Evolutionary conservation across 2,888 invertebrate genomes (phyloP).

Genomic region (Limnephilus marmoratus): DNA sequence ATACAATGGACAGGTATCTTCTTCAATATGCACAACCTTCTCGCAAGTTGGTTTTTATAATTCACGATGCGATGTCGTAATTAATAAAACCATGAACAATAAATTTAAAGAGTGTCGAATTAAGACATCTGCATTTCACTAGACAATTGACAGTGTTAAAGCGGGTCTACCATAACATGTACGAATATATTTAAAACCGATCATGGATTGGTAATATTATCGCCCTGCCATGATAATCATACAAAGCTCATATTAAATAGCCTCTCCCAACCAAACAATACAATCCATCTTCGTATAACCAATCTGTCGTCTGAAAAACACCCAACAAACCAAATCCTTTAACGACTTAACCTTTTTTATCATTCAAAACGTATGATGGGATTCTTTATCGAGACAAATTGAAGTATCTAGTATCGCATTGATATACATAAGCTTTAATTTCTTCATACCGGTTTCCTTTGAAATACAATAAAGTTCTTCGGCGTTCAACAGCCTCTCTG

Average conservation of each 20-base stretch:
- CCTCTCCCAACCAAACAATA: background rate
- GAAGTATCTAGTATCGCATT: constrained; percentile 22
- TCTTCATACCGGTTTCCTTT: constrained; percentile 42
- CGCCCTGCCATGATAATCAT: background rate
- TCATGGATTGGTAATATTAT: background rate
- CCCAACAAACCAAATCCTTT: background rate
- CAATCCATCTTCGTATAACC: background rate
- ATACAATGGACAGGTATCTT: background rate
- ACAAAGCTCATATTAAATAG: background rate
- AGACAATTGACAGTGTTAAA: background rate
- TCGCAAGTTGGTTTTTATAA: too few species aligned
- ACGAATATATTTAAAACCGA: background rate
- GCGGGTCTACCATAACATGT: background rate
- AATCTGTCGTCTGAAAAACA: background rate
- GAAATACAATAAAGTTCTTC: constrained; percentile 47
- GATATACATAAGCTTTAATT: constrained; percentile 6
- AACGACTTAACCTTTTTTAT: background rate
- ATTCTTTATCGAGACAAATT: constrained; percentile 17
- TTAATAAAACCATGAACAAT: background rate
- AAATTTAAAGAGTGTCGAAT: background rate
- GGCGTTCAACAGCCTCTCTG: constrained; percentile 15
- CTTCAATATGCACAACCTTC: too few species aligned
- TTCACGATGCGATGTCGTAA: too few species aligned
- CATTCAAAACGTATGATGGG: background rate
- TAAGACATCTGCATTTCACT: background rate